phyloP scores from a whole-genome alignment of 1,140 invertebrate species.

The Eulimnadia texana region DNA sequence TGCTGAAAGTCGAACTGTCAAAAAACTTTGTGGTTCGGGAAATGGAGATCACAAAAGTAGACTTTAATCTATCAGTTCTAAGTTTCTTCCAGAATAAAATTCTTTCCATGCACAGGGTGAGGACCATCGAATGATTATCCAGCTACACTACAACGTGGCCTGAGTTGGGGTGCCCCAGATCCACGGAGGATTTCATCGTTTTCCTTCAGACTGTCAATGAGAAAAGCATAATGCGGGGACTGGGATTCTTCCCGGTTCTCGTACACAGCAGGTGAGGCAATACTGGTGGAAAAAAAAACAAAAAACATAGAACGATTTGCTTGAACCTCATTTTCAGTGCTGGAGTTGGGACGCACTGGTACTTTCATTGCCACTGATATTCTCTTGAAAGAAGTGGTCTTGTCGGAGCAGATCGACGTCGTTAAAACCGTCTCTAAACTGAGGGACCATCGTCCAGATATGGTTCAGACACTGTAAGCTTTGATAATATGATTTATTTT shows the following conservation, averaged over 20 bases:
- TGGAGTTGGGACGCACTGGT: constrained; percentile 22
- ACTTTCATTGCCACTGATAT: constrained; percentile 1
- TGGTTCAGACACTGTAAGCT: constrained; percentile 4
- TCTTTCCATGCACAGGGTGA: not conserved
- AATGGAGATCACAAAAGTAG: not conserved
- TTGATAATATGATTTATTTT: not conserved
- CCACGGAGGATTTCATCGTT: not conserved
- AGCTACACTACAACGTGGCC: not conserved
- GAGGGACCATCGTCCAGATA: not conserved
- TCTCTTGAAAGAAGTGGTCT: not conserved
- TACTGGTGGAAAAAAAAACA: no score
- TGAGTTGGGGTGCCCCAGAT: not conserved
- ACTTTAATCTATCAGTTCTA: not conserved
- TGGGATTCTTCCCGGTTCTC: not conserved
- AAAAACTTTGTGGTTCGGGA: not conserved
- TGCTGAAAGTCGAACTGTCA: not conserved
- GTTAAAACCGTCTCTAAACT: not conserved
- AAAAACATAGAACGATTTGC: no score
- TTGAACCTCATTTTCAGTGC: constrained; percentile 24
- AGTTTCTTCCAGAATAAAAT: not conserved
- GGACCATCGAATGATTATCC: not conserved
- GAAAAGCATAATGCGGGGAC: not conserved
- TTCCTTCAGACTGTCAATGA: not conserved
- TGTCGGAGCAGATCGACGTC: not conserved
- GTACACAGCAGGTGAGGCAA: not conserved